Evolutionary conservation across 2,888 invertebrate genomes (phyloP).

Genomic region (Tubulanus polymorphus): DNA sequence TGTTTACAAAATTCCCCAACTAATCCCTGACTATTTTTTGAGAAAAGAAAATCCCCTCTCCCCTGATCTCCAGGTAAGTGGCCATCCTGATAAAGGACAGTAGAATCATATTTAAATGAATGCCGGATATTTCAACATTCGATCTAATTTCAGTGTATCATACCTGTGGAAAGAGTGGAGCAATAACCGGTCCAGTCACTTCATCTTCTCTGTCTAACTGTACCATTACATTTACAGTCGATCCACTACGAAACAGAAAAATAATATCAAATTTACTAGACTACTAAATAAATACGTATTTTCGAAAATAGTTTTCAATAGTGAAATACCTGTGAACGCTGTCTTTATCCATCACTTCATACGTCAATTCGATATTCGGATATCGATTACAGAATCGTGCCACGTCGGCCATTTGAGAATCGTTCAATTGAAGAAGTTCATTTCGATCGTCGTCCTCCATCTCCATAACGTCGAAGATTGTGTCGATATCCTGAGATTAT

Average conservation of each 20-base stretch:
- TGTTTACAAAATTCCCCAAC: too few species aligned
- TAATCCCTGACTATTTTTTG: background rate
- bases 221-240: slow-evolving; percentile 77
- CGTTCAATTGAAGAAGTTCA: slow-evolving; percentile 65
- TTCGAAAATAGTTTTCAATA: too few species aligned
- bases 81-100: too few species aligned
- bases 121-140: too few species aligned
- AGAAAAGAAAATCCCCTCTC: background rate
- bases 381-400: slow-evolving; percentile 98
- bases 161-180: slow-evolving; percentile 96
- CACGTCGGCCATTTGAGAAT: slow-evolving; percentile 93
- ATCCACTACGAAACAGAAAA: slow-evolving; percentile 36
- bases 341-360: slow-evolving; percentile 81
- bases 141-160: too few species aligned
- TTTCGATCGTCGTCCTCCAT: slow-evolving; percentile 83
- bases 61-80: too few species aligned
- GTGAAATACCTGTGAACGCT: slow-evolving; percentile 58
- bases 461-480: slow-evolving; percentile 94
- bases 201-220: slow-evolving; percentile 96
- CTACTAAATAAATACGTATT: too few species aligned
- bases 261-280: too few species aligned
- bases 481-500: slow-evolving; percentile 70
- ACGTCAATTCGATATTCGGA: slow-evolving; percentile 94
- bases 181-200: slow-evolving; percentile 91
- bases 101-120: too few species aligned